phyloP scores from a whole-genome alignment of 2,797 vertebrate species.

The Microctenopoma stevenorrisi region DNA sequence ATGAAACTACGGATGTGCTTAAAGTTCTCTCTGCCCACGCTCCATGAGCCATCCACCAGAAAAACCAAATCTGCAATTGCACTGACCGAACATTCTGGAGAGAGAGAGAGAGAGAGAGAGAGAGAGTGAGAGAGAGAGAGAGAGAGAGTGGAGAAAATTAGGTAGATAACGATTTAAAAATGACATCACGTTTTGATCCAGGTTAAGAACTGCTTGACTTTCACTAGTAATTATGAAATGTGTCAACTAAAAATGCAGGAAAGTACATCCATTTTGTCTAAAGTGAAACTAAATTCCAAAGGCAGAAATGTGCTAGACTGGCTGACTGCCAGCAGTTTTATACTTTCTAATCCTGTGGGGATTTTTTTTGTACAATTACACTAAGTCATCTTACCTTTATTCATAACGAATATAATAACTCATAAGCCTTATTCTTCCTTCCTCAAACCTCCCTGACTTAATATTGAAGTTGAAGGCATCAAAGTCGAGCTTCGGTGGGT shows the following conservation, averaged over 20 bases:
- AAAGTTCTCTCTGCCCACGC: slow-evolving; percentile 97
- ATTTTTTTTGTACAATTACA: background rate
- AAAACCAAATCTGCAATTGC: slow-evolving; percentile 95
- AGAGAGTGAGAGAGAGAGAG: slow-evolving; percentile 36
- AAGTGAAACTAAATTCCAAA: slow-evolving; percentile 12
- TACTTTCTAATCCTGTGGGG: slow-evolving; percentile 47
- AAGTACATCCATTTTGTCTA: slow-evolving; percentile 23
- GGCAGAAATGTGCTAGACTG: slow-evolving; percentile 34
- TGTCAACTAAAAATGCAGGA: slow-evolving; percentile 27
- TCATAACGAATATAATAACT: too few relatives aligned
- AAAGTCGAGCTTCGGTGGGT: slow-evolving; percentile 15
- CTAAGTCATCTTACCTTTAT: too few relatives aligned
- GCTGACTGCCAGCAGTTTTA: slow-evolving; percentile 45
- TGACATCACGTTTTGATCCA: slow-evolving; percentile 5
- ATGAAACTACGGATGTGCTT: slow-evolving; percentile 96
- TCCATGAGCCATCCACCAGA: slow-evolving; percentile 98
- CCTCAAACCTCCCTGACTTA: slow-evolving; percentile 16
- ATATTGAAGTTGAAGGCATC: slow-evolving; percentile 26
- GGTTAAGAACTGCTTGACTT: slow-evolving; percentile 11
- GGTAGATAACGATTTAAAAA: background rate
- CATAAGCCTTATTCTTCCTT: slow-evolving; percentile 13
- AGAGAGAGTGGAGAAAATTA: slow-evolving; percentile 24
- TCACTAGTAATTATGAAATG: slow-evolving; percentile 7
- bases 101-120: slow-evolving; percentile 16
- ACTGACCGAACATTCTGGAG: slow-evolving; percentile 92